These are phyloP conservation scores for Tauraco hartlaubi DNA, from an alignment of 2,797 vertebrate genomes.

Conservation along the genomic window DNA sequence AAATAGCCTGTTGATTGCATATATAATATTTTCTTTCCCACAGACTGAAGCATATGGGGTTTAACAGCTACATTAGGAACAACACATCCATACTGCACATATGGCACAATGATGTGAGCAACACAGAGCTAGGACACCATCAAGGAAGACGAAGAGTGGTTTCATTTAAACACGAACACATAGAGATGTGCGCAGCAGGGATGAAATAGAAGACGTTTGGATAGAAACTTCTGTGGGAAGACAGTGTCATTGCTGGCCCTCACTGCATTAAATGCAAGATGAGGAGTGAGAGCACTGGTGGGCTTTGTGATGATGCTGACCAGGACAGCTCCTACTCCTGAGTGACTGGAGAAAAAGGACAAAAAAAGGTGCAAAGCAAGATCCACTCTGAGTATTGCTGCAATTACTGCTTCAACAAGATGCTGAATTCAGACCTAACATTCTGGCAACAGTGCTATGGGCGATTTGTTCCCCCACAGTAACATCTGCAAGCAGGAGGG, in stretches of 20 bases:
- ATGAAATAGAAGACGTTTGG: background rate
- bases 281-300: background rate
- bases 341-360: background rate
- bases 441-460: background rate
- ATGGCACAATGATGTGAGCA: constrained; percentile 64
- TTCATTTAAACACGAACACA: constrained; percentile 38
- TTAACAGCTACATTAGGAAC: constrained; percentile 39
- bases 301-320: background rate
- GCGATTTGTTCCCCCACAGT: background rate
- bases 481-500: background rate
- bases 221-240: background rate
- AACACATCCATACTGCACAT: constrained; percentile 62
- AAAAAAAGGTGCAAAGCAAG: background rate
- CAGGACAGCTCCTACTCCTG: background rate
- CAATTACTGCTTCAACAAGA: background rate
- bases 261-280: background rate
- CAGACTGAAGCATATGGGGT: constrained; percentile 37
- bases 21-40: constrained; percentile 37
- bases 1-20: background rate
- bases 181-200: background rate
- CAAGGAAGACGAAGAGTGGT: constrained; percentile 10
- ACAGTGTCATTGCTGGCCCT: background rate
- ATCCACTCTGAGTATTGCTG: background rate
- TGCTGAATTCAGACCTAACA: background rate
- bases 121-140: constrained; percentile 33